Conservation (phyloP, 2,888 invertebrate species). For the Drosophila pegasa region DNA sequence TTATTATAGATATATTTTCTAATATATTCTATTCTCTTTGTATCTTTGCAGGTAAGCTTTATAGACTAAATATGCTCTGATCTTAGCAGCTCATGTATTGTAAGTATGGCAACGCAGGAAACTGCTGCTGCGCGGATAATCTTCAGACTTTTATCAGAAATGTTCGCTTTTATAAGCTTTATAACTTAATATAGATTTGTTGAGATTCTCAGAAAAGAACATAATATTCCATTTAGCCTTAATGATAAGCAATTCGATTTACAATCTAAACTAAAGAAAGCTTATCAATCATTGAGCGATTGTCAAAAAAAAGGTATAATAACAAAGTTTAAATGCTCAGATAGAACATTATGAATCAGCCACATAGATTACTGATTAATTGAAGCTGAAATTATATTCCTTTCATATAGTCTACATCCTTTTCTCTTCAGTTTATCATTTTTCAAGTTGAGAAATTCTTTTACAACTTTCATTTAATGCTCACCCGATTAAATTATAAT, state of each 20-base stretch:
- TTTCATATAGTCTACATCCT: too few relatives aligned
- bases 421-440: too few relatives aligned
- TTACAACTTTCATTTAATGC: not conserved
- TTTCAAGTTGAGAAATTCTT: not conserved
- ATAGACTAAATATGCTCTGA: not conserved
- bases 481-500: not conserved
- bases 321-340: not conserved
- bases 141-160: not conserved
- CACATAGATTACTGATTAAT: too few relatives aligned
- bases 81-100: not conserved
- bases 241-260: constrained; percentile 29
- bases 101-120: constrained; percentile 12
- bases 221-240: constrained; percentile 16
- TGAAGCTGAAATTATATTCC: not conserved
- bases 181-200: not conserved
- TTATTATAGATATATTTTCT: not conserved
- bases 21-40: not conserved
- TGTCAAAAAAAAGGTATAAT: not conserved
- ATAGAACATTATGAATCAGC: not conserved
- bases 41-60: constrained; percentile 42
- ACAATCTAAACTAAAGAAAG: not conserved
- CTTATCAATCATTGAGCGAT: constrained; percentile 26
- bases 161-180: not conserved
- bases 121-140: constrained; percentile 1
- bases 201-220: constrained; percentile 1